Evolutionary conservation across 2,888 invertebrate genomes (phyloP).

Genomic region (Leptinotarsa rubiginosa): DNA sequence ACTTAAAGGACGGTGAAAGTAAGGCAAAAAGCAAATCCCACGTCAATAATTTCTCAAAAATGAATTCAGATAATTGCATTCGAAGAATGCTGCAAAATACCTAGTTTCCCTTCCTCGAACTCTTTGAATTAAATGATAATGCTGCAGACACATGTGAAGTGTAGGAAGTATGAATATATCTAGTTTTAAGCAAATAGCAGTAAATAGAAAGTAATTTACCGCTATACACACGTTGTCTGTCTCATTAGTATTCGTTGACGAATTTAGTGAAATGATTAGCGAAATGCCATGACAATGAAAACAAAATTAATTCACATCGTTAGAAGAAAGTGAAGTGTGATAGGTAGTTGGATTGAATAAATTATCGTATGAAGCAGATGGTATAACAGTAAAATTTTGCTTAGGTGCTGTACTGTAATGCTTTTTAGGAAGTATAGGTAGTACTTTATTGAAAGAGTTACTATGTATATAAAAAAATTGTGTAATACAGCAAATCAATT

Average conservation of each 20-base stretch:
- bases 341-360: slow-evolving; percentile 7
- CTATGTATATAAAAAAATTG: no score
- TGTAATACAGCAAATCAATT: no score
- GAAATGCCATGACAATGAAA: slow-evolving; percentile 14
- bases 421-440: no score
- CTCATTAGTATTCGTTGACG: slow-evolving; percentile 8
- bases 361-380: background rate
- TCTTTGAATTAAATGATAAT: no score
- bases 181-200: background rate
- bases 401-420: no score
- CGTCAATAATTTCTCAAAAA: no score
- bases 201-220: slow-evolving; percentile 10
- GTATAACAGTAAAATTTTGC: no score
- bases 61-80: background rate
- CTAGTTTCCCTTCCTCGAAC: background rate
- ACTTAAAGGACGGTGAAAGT: no score
- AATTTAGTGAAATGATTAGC: slow-evolving; percentile 7
- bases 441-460: no score
- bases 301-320: background rate
- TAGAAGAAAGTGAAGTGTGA: slow-evolving; percentile 12
- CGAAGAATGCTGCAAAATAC: background rate
- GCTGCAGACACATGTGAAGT: background rate
- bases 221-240: slow-evolving; percentile 5
- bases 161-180: background rate
- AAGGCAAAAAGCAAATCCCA: no score